Base-by-base conservation (phyloP, 2,888 invertebrate genomes). In the Autographa gamma region DNA sequence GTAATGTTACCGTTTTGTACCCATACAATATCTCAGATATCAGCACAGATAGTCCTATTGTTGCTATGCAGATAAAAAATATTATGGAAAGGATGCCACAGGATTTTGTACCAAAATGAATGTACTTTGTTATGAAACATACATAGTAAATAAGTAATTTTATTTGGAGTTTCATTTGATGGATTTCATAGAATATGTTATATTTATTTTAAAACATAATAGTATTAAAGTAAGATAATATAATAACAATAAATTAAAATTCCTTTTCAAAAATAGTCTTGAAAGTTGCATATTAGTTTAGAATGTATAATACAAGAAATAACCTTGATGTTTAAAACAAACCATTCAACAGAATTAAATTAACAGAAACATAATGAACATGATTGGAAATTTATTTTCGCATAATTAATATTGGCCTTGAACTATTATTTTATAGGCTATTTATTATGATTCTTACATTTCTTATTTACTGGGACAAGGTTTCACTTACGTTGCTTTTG, bases 21-120 rank as follows among this genome's bases (percentile, higher is more conserved):
- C 95, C 95, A 1, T 95, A 94, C 60, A 85, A 76, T 73, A 77
- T 83, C 31, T 81, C 76, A 58, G 90, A 93, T 83, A 89, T 95
- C 72, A 93, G 92, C 84, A 91, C 94, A 18, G 91, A 92, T 19
- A 95, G 92, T 79, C 89, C 93, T 54, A 88, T 93, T 52, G 88
- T 95, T 32, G 91, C 90, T 16, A 83, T 90, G 76, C 93, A 92
- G 83, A 88, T 94, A 66, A 91, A 82, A 74, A 92, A 89, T 82
- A 79, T 94, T 2, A 88, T 95, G 63, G 88, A 90, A 60, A 88
- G 80, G 74, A 93, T 95, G 92, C 94, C 94, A 52, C 75, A 79
- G n/a, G 85, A 91, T 78, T 90, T 88, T 73, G 69, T 69, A 76
- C 54, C 63, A 34, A 76, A 65, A 63, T 76, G 7, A 79, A 13